A percentile compares a stretch with the other conserved stretches of the same genome.
These are phyloP conservation scores for Torymus auratus DNA, from an alignment of 2,888 invertebrate species.

Conservation along the genomic window DNA sequence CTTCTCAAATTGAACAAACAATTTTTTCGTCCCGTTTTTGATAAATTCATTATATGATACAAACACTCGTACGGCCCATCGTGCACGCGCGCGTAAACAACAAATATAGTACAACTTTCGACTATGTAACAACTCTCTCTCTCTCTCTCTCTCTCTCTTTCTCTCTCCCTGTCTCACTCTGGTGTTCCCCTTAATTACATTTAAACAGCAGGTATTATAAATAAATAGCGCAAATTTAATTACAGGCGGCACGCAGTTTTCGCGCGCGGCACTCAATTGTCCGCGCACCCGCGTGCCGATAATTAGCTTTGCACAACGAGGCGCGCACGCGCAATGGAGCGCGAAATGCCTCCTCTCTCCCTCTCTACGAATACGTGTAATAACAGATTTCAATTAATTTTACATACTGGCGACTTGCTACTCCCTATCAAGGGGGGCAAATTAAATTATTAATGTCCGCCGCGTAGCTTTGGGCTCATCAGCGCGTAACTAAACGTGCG, in stretches of 20 bases:
- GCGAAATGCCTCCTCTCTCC: too few relatives aligned
- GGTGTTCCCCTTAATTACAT: conserved; percentile 6
- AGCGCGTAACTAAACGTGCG: background rate
- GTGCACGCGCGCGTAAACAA: too few relatives aligned
- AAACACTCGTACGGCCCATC: too few relatives aligned
- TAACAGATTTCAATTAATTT: conserved; percentile 44
- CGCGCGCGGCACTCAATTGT: too few relatives aligned
- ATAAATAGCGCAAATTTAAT: conserved; percentile 23
- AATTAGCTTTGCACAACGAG: too few relatives aligned
- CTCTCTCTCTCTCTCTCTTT: too few relatives aligned
- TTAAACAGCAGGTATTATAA: background rate
- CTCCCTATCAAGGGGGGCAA: background rate
- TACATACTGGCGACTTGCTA: conserved; percentile 4
- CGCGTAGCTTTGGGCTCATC: background rate
- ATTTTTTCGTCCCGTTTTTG: background rate
- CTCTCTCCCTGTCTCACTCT: too few relatives aligned
- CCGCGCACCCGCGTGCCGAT: too few relatives aligned
- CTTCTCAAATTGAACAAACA: background rate
- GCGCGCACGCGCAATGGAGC: too few relatives aligned
- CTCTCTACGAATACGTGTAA: background rate
- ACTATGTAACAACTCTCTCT: too few relatives aligned
- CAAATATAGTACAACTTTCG: too few relatives aligned
- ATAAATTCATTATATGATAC: too few relatives aligned
- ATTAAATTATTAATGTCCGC: conserved; percentile 36
- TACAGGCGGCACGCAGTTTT: conserved; percentile 13